phyloP scores from a whole-genome alignment of 2,888 invertebrate genomes.

The Candidula unifasciata region DNA sequence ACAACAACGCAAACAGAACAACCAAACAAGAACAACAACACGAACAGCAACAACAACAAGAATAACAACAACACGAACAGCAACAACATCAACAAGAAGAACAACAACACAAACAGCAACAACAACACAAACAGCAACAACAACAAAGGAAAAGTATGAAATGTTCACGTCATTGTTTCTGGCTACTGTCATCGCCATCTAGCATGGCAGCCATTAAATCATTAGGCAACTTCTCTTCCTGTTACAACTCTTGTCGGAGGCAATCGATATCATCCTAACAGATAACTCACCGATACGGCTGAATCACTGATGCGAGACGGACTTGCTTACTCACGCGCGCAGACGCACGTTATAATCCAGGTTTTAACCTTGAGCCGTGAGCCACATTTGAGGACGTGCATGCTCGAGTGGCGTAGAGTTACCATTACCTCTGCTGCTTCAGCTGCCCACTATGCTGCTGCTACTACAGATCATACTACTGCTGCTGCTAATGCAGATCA shows the following conservation, averaged over 20 bases:
- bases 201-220: neutral
- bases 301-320: neutral
- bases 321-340: neutral
- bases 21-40: too few species aligned
- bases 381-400: neutral
- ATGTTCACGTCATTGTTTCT: neutral
- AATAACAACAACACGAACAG: too few species aligned
- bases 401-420: neutral
- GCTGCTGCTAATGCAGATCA: too few species aligned
- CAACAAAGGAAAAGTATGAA: neutral
- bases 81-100: too few species aligned
- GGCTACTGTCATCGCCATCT: neutral
- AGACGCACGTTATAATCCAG: neutral
- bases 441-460: too few species aligned
- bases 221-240: neutral
- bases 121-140: neutral
- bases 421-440: too few species aligned
- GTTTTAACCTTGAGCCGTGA: neutral
- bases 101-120: neutral
- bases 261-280: neutral
- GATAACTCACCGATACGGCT: neutral
- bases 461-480: too few species aligned
- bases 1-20: too few species aligned
- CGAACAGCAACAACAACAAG: too few species aligned
- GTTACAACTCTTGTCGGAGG: neutral